A percentile compares a stretch with the other conserved stretches of the same genome.
These are phyloP conservation scores for Chiroxiphia lanceolata DNA, from an alignment of 2,797 vertebrate species.

Conservation along the genomic window DNA sequence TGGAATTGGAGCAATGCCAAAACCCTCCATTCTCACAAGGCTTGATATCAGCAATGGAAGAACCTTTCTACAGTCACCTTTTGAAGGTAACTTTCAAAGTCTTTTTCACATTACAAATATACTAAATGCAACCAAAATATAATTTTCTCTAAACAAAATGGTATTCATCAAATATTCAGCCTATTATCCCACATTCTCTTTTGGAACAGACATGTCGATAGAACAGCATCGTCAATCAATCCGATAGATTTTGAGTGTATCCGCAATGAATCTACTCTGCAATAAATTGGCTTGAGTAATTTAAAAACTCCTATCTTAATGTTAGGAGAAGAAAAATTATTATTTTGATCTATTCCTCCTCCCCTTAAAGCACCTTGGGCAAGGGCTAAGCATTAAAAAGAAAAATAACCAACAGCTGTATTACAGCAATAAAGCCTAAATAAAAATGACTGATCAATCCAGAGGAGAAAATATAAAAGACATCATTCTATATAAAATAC, in stretches of 20 bases:
- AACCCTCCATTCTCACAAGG: not conserved
- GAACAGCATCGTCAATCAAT: conserved; percentile 42
- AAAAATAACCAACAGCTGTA: conserved; percentile 40
- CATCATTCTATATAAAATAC: not conserved
- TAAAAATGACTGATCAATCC: conserved; percentile 31
- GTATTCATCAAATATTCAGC: conserved; percentile 32
- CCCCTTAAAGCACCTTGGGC: conserved; percentile 13
- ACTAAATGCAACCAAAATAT: conserved; percentile 1
- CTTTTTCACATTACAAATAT: not conserved
- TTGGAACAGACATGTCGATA: conserved; percentile 16
- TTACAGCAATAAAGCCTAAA: conserved; percentile 10
- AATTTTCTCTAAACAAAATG: not conserved
- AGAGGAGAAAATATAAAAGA: conserved; percentile 17
- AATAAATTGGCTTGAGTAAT: conserved; percentile 34
- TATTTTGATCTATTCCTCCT: conserved; percentile 40
- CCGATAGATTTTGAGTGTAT: conserved; percentile 29
- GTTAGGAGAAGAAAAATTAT: conserved; percentile 42
- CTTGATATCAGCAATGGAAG: not conserved
- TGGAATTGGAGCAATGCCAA: not conserved
- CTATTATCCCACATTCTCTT: conserved; percentile 13
- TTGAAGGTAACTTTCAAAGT: conserved; percentile 44
- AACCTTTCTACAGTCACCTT: not conserved
- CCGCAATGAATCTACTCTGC: not conserved
- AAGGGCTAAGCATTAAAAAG: conserved; percentile 32
- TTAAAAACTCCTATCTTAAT: conserved; percentile 42